Percentiles rank a stretch among this genome's conserved stretches.
Evolutionary conservation across 1,140 invertebrate species (phyloP).

Genomic region (Trachymyrmex cornetzi): DNA sequence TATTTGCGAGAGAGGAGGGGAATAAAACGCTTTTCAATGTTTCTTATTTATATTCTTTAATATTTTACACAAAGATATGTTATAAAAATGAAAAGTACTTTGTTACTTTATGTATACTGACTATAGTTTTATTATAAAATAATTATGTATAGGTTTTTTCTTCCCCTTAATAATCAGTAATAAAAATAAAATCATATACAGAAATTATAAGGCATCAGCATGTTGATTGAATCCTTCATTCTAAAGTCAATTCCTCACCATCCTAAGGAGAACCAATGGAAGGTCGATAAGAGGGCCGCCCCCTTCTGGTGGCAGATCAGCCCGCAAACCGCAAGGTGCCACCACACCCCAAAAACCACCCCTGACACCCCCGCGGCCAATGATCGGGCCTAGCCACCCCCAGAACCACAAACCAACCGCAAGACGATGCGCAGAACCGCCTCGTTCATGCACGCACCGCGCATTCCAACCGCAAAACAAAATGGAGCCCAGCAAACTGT

Average conservation of each 20-base stretch:
- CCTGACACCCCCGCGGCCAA: conserved; percentile 86
- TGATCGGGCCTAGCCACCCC: conserved; percentile 86
- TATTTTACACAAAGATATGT: not conserved
- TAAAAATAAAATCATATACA: not conserved
- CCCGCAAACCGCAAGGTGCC: conserved; percentile 87
- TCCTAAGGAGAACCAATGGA: conserved; percentile 76
- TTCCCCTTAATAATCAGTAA: not conserved
- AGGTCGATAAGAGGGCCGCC: conserved; percentile 83
- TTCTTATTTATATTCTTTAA: not conserved
- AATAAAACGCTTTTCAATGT: not conserved
- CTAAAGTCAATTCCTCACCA: conserved; percentile 38
- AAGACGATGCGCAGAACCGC: conserved; percentile 87
- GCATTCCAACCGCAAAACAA: conserved; percentile 86
- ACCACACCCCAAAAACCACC: conserved; percentile 86
- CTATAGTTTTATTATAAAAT: not conserved
- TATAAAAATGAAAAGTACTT: not conserved
- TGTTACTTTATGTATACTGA: not conserved
- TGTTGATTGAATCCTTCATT: conserved; percentile 67
- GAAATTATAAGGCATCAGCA: not conserved
- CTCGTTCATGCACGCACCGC: conserved; percentile 79
- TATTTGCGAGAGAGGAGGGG: not conserved
- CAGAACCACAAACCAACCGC: conserved; percentile 87
- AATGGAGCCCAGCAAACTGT: conserved; percentile 81
- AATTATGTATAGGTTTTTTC: not conserved
- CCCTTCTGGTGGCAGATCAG: conserved; percentile 84